Evolutionary conservation across 2,888 invertebrate species (phyloP), one percentile per base, ranked within the genome.

Genomic region (Amphimallon solstitiale): DNA sequence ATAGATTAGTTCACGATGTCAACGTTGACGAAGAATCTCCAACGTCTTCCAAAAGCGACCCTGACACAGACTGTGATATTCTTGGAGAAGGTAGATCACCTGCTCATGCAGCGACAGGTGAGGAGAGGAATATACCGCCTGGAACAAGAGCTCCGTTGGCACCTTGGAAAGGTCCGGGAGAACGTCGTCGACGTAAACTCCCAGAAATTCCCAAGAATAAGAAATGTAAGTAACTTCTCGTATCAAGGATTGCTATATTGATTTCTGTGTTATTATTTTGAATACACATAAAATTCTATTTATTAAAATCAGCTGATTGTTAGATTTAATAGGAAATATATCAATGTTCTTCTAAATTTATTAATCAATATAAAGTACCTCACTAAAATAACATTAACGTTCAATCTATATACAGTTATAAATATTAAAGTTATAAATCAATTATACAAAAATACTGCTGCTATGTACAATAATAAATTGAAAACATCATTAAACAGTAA

Each of bases 131-230:
- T 45, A 56, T 45, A 29, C 45, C 43, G 15, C 52, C 51, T 19
- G 51, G 45, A 34, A 37, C 63, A 19, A 67, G 67, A 43, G 54
- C 23, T 56, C 48, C 67, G 14, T 43, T 67, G 59, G 73, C 71
- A 65, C 72, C 72, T 49, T 76, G 76, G 77, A 71, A 70, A 65
- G 68, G 70, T 15, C 73, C 72, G 70, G 75, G 78, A 9, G 90
- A 92, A 78, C 85, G 93, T 70, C 87, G 92, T 76, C 85, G 95
- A 75, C 86, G 95, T 83, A 93, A 92, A 84, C 85, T 95, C 21
- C 95, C 95, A 35, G 94, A 95, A 84, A 94, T 95, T 75, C 95
- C 95, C 3, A 94, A 94, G 81, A 91, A 92, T 77, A 92, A 92
- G 81, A 93, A 93, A 88, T 89, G 93, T 93, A 82, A 89, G 90